Evolutionary conservation across 1,140 invertebrate species (phyloP).

Genomic region (Bombus breviceps): DNA sequence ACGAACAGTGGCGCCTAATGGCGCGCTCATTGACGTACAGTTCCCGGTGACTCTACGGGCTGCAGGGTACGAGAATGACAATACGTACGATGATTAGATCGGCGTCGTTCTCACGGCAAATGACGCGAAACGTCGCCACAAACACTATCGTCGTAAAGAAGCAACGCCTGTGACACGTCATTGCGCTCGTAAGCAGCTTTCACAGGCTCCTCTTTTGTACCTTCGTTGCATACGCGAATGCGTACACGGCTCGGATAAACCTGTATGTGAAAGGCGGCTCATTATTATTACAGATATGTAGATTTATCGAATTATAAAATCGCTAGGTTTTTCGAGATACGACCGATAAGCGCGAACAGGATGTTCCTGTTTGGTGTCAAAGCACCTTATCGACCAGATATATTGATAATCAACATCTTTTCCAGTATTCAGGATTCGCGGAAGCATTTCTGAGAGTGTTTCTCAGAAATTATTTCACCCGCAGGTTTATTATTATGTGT

Average conservation of each 20-base stretch:
- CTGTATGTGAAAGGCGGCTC: background rate
- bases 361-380: background rate
- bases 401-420: background rate
- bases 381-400: background rate
- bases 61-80: constrained; percentile 49
- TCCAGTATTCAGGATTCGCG: background rate
- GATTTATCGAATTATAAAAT: background rate
- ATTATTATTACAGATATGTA: constrained; percentile 15
- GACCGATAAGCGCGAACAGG: background rate
- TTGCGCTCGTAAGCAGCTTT: constrained; percentile 7
- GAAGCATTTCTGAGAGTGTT: background rate
- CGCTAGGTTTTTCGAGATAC: background rate
- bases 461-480: background rate
- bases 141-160: constrained; percentile 6
- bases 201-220: no score
- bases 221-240: no score
- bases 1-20: constrained; percentile 71
- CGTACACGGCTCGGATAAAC: background rate
- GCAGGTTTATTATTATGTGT: background rate
- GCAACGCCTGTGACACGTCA: background rate
- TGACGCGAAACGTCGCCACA: constrained; percentile 62
- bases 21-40: constrained; percentile 63
- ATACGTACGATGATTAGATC: constrained; percentile 74
- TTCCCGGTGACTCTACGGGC: constrained; percentile 6
- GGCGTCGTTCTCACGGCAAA: constrained; percentile 68